phyloP scores from a whole-genome alignment of 2,113 vertebrate genomes.

The Cynocephalus volans region DNA sequence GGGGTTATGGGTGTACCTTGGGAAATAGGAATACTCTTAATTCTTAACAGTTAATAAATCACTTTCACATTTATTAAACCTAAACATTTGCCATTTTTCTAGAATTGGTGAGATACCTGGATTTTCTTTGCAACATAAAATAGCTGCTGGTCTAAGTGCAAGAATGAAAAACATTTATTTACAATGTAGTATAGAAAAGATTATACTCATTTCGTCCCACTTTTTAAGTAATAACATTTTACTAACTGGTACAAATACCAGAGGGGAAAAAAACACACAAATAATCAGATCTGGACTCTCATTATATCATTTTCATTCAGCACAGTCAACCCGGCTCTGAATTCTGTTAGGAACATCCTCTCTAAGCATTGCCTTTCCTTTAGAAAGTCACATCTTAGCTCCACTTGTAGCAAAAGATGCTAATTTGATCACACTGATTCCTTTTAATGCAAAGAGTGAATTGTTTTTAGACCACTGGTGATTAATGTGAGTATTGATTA shows the following conservation, averaged over 20 bases:
- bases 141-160: background rate
- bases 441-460: slow-evolving; percentile 90
- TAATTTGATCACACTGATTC: slow-evolving; percentile 85
- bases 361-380: background rate
- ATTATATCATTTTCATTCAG: background rate
- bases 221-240: slow-evolving; percentile 37
- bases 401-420: slow-evolving; percentile 79
- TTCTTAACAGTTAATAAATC: slow-evolving; percentile 10
- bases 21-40: background rate
- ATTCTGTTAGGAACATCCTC: background rate
- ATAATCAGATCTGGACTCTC: background rate
- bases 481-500: slow-evolving; percentile 92
- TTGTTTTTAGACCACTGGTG: slow-evolving; percentile 90
- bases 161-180: slow-evolving; percentile 29
- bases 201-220: background rate
- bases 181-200: background rate
- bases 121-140: slow-evolving; percentile 8
- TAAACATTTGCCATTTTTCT: slow-evolving; percentile 17
- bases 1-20: background rate
- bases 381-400: slow-evolving; percentile 50
- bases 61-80: background rate
- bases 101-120: background rate
- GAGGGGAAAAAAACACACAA: background rate
- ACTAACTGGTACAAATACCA: background rate
- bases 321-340: background rate